phyloP scores from a whole-genome alignment of 2,797 vertebrate genomes.

The Xenops minutus region DNA sequence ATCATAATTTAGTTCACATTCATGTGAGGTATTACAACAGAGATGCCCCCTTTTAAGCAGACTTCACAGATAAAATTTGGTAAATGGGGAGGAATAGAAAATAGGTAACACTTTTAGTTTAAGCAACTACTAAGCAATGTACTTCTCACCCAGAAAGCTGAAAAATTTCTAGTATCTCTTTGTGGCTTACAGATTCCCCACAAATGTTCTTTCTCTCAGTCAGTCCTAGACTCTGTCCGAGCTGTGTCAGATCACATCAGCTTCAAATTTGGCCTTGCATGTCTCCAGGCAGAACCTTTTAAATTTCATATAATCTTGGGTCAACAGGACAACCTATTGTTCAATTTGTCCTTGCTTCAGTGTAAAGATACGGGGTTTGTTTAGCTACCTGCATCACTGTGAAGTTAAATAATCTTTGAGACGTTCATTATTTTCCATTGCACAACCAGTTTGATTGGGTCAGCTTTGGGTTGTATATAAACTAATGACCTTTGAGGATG shows the following conservation, averaged over 20 bases:
- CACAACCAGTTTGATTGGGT: neutral
- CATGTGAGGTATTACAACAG: neutral
- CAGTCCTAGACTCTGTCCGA: neutral
- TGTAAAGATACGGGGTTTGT: neutral
- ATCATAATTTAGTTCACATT: neutral
- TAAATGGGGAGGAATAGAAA: neutral
- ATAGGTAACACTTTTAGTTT: neutral
- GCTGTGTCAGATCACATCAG: neutral
- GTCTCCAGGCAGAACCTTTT: neutral
- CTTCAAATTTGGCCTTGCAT: neutral
- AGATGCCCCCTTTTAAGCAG: neutral
- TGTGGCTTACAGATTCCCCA: neutral
- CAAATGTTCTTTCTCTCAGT: neutral
- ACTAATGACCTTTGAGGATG: neutral
- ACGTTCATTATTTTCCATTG: neutral
- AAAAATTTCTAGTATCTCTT: neutral
- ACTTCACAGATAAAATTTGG: neutral
- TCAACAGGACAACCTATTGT: neutral
- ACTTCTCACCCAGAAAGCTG: neutral
- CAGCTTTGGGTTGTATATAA: neutral
- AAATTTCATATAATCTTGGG: neutral
- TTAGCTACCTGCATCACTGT: neutral
- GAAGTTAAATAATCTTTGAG: neutral
- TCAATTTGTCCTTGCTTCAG: neutral
- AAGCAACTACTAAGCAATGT: neutral